phyloP scores from a whole-genome alignment of 64 coral and sea anemone species.

The Actinia tenebrosa region DNA sequence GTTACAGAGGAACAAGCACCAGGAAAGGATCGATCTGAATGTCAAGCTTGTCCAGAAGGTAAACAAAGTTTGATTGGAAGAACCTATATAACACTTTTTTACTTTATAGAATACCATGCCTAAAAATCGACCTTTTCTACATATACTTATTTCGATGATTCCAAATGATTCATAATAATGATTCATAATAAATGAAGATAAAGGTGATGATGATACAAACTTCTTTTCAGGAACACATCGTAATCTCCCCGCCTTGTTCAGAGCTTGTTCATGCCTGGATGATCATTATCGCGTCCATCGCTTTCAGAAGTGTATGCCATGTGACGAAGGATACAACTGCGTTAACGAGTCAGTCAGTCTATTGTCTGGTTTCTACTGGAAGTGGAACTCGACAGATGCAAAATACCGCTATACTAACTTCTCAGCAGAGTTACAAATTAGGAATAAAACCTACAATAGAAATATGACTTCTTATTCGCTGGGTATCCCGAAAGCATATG shows the following conservation, averaged over 20 bases:
- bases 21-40: not conserved
- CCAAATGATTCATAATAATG: no score
- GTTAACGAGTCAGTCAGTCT: not conserved
- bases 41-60: conserved; percentile 17
- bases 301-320: conserved; percentile 10
- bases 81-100: no score
- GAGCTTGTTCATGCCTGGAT: conserved; percentile 18
- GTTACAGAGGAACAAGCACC: not conserved
- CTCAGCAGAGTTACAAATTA: conserved; percentile 25
- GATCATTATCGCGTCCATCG: conserved; percentile 12
- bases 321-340: not conserved
- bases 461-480: not conserved
- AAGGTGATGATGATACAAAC: not conserved
- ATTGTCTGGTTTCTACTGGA: conserved; percentile 6
- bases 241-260: conserved; percentile 24
- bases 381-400: not conserved
- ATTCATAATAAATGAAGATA: not conserved
- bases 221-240: conserved; percentile 14
- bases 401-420: conserved; percentile 39
- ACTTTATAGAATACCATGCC: no score
- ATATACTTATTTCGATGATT: no score
- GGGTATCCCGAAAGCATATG: conserved; percentile 21
- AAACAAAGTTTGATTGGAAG: not conserved
- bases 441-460: conserved; percentile 12
- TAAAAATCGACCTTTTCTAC: no score